phyloP scores from a whole-genome alignment of 1,140 invertebrate species.

The Forficula auricularia region DNA sequence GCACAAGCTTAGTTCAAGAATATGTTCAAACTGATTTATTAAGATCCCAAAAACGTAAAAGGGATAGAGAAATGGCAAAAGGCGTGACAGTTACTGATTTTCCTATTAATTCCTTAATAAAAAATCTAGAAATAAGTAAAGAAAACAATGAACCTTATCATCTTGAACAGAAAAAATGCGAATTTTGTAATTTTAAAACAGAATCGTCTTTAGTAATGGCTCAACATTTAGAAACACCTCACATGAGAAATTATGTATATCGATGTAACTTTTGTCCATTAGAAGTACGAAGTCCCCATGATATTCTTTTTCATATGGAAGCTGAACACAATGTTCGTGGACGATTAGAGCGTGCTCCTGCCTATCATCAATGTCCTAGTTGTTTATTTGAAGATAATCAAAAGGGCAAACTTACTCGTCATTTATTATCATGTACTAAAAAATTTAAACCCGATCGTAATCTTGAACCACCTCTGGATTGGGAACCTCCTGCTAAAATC shows the following conservation, averaged over 20 bases:
- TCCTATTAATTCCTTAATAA: constrained; percentile 60
- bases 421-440: constrained; percentile 74
- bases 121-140: constrained; percentile 72
- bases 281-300: constrained; percentile 64
- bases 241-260: constrained; percentile 71
- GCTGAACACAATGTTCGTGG: constrained; percentile 67
- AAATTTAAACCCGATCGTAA: constrained; percentile 78
- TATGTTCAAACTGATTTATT: constrained; percentile 81
- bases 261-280: constrained; percentile 70
- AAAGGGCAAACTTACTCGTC: constrained; percentile 78
- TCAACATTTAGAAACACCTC: constrained; percentile 79
- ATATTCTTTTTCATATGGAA: constrained; percentile 84
- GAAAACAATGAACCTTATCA: constrained; percentile 74
- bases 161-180: constrained; percentile 63
- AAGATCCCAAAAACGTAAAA: constrained; percentile 67
- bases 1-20: constrained; percentile 78
- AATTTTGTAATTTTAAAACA: constrained; percentile 82
- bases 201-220: constrained; percentile 74
- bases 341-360: constrained; percentile 62
- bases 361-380: constrained; percentile 80
- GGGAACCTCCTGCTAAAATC: constrained; percentile 85
- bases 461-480: constrained; percentile 64
- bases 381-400: constrained; percentile 90
- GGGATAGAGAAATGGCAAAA: constrained; percentile 40
- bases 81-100: constrained; percentile 49